Evolutionary conservation across 2,113 vertebrate species (phyloP).

Genomic region (Eptesicus fuscus): DNA sequence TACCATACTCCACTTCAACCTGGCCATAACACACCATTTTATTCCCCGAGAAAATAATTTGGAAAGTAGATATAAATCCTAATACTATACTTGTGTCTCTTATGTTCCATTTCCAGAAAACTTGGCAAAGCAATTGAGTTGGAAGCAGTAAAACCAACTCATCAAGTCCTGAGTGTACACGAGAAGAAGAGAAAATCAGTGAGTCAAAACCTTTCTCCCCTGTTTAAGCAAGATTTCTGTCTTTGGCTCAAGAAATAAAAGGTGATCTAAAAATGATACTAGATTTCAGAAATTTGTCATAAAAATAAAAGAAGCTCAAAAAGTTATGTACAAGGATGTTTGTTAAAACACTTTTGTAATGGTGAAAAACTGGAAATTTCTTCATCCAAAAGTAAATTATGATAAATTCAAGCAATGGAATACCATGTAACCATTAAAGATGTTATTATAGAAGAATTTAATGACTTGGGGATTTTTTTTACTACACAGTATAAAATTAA

Average conservation of each 20-base stretch:
- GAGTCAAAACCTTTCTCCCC: conserved; percentile 61
- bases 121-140: conserved; percentile 88
- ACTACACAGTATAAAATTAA: not conserved
- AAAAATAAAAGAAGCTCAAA: not conserved
- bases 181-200: conserved; percentile 88
- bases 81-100: conserved; percentile 47
- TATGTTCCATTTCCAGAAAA: conserved; percentile 80
- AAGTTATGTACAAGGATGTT: not conserved
- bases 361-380: not conserved
- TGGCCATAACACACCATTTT: not conserved
- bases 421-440: not conserved
- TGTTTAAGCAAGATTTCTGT: not conserved
- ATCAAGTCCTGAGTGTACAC: conserved; percentile 84
- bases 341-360: not conserved
- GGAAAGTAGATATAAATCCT: conserved; percentile 53
- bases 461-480: not conserved
- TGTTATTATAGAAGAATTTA: not conserved
- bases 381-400: not conserved
- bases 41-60: conserved; percentile 57
- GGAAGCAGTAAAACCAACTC: conserved; percentile 86
- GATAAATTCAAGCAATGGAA: not conserved
- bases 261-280: not conserved
- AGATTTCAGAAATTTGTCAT: not conserved
- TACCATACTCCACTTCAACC: conserved; percentile 34
- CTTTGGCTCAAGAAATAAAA: not conserved